Conservation (phyloP, 2,797 vertebrate species). For the Parambassis ranga region DNA sequence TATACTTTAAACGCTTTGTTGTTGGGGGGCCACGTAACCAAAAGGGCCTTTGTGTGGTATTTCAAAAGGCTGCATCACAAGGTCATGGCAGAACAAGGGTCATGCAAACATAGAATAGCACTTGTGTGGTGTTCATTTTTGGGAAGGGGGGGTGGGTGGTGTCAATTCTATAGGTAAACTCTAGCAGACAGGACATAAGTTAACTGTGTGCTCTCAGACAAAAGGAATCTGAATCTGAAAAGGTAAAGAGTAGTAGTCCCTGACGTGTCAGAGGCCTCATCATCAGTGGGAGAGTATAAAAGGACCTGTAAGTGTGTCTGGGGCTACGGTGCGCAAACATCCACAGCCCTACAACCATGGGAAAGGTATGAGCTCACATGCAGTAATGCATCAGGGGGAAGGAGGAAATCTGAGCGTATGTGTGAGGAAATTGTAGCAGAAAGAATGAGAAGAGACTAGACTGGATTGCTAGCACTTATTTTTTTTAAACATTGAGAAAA, state of each 20-base stretch:
- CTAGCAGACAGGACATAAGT: slow-evolving; percentile 74
- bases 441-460: neutral
- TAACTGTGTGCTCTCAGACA: slow-evolving; percentile 59
- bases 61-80: slow-evolving; percentile 76
- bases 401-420: slow-evolving; percentile 2
- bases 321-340: slow-evolving; percentile 51
- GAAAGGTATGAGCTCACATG: slow-evolving; percentile 76
- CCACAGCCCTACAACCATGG: slow-evolving; percentile 75
- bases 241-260: slow-evolving; percentile 72
- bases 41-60: slow-evolving; percentile 68
- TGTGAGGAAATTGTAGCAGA: neutral
- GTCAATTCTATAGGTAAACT: slow-evolving; percentile 82
- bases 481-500: neutral
- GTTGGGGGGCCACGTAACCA: slow-evolving; percentile 55
- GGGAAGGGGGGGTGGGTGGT: neutral
- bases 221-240: slow-evolving; percentile 70
- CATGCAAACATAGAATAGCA: slow-evolving; percentile 66
- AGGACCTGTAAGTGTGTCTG: slow-evolving; percentile 42
- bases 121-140: slow-evolving; percentile 50
- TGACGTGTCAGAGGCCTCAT: slow-evolving; percentile 71
- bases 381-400: neutral
- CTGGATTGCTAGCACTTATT: neutral
- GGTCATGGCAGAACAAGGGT: slow-evolving; percentile 69
- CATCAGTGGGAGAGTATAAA: slow-evolving; percentile 73
- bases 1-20: slow-evolving; percentile 63